Conservation (phyloP, 2,888 invertebrate species). For the Spicauda simplicius region DNA sequence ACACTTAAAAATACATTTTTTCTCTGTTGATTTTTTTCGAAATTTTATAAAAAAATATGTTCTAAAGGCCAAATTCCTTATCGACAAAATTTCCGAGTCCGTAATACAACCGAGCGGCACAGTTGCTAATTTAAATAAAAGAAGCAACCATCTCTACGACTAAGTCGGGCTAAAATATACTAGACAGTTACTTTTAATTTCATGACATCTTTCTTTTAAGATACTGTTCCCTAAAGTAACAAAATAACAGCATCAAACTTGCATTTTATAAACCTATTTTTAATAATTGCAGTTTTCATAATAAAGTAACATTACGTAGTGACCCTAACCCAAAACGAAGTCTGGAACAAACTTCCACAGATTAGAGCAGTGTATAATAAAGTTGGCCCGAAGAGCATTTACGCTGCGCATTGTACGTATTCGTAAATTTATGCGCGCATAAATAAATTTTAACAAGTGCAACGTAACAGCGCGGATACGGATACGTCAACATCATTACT, state of each 20-base stretch:
- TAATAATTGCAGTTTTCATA: background rate
- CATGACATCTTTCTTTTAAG: background rate
- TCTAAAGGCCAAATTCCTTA: no score
- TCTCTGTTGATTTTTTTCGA: no score
- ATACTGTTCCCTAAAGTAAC: no score
- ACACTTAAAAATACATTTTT: background rate
- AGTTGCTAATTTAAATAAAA: background rate
- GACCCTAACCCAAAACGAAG: slow-evolving; percentile 8
- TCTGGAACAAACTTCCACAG: slow-evolving; percentile 12
- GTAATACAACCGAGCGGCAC: background rate
- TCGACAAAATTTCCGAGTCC: background rate
- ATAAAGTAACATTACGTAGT: background rate
- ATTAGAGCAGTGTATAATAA: slow-evolving; percentile 23
- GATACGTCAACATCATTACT: slow-evolving; percentile 18
- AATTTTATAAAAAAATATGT: no score
- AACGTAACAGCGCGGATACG: slow-evolving; percentile 2
- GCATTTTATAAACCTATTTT: background rate
- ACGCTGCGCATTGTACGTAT: slow-evolving; percentile 17
- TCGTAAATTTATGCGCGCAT: slow-evolving; percentile 23
- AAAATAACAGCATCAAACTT: no score
- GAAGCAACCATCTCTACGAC: background rate
- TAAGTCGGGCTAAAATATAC: background rate
- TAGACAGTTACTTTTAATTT: background rate
- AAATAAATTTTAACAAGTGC: slow-evolving; percentile 21
- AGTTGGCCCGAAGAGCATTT: slow-evolving; percentile 16